Evolutionary conservation across 2,888 invertebrate species (phyloP).

Genomic region (Pyrrhosoma nymphula): DNA sequence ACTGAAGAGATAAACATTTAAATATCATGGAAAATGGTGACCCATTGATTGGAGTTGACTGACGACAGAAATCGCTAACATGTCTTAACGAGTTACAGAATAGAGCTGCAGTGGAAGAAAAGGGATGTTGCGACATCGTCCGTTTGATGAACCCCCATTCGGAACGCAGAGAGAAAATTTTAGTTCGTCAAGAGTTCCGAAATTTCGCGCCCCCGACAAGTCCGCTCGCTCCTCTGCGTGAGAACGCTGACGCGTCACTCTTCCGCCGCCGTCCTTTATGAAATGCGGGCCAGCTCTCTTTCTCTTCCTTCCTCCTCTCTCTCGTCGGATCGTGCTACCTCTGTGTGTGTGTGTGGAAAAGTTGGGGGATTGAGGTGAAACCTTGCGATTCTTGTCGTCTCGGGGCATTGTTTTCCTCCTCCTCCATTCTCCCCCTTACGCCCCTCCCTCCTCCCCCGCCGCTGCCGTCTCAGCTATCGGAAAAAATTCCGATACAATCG

Average conservation of each 20-base stretch:
- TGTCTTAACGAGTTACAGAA: too few relatives aligned
- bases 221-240: background rate
- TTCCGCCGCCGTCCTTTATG: background rate
- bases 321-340: background rate
- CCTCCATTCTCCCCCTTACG: background rate
- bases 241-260: background rate
- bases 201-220: too few relatives aligned
- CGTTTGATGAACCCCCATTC: too few relatives aligned
- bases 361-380: background rate
- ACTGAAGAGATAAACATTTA: too few relatives aligned
- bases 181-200: too few relatives aligned
- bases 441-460: background rate
- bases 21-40: too few relatives aligned
- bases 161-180: too few relatives aligned
- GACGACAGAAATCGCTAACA: too few relatives aligned
- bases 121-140: too few relatives aligned
- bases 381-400: background rate
- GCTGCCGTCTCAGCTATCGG: background rate
- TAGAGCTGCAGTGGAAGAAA: too few relatives aligned
- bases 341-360: background rate
- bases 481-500: slow-evolving; percentile 31
- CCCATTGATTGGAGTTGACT: too few relatives aligned
- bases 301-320: background rate
- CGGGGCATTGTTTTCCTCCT: background rate
- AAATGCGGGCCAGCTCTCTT: background rate